Base-by-base conservation (phyloP, 2,113 vertebrate genomes). In the Notiomystis cincta region DNA sequence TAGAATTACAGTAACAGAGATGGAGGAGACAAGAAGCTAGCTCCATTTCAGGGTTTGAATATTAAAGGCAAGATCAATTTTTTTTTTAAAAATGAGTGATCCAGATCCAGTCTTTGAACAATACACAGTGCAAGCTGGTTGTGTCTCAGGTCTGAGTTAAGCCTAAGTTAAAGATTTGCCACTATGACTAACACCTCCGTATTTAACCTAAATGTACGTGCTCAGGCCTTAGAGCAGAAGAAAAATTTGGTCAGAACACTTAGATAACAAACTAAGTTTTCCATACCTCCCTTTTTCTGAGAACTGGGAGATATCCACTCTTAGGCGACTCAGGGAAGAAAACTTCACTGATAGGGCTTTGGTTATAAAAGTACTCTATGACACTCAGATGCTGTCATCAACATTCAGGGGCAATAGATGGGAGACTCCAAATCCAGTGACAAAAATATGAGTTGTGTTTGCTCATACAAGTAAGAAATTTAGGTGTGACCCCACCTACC, bases 401-500 rank as follows among this genome's bases (percentile, higher is more conserved):
- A 3, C 17, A 25, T 47, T 69, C 57, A 53, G 9, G 21, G 42
- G 17, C 31, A 77, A 57, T 13, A 77, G 24, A 27, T 24, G 9
- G 15, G 24, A 79, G 18, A 27, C 23, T 76, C 12, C 45, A 80
- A 76, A 80, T 61, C 61, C 62, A 61, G 13, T n/a, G 37, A 20
- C 10, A 51, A 57, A 88, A 85, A 24, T 27, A 6, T 24, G 10
- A 28, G 6, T 7, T 28, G 10, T 4, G 7, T 64, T 88, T 90
- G 2, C 3, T 44, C 3, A 4, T 7, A 16, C 1, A 66, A n/a
- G 25, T 40, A 66, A 57, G 22, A 56, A 69, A 73, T 58, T 38
- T 30, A 25, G 0, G 0, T 38, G 12, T 2, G 0, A 35, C 28
- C 24, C 31, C 20, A 64, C 4, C 7, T 11, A 1, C 12, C 14